phyloP scores from a whole-genome alignment of 2,113 vertebrate genomes.

The Melanerpes aurifrons region DNA sequence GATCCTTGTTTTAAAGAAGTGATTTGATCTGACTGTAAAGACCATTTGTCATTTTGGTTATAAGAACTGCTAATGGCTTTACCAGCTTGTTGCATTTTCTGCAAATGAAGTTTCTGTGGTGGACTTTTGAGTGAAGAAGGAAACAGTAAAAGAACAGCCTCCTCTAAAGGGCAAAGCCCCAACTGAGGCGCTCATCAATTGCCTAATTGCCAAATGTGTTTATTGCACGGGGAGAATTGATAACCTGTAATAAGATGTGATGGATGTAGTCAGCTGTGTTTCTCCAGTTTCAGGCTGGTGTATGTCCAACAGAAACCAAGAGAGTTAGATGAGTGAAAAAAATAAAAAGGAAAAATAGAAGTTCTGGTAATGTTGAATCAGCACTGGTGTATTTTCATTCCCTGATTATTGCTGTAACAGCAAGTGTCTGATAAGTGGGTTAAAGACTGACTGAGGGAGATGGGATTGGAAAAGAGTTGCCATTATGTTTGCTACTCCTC shows the following conservation, averaged over 20 bases:
- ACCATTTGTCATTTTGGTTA: slow-evolving; percentile 61
- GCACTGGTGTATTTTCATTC: slow-evolving; percentile 38
- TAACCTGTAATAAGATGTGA: slow-evolving; percentile 55
- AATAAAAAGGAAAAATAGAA: background rate
- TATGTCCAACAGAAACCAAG: slow-evolving; percentile 49
- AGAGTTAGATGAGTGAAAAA: background rate
- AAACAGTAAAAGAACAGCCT: background rate
- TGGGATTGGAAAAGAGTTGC: slow-evolving; percentile 32
- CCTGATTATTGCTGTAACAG: slow-evolving; percentile 56
- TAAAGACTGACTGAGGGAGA: slow-evolving; percentile 42
- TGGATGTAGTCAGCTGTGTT: slow-evolving; percentile 47
- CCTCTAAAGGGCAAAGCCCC: background rate
- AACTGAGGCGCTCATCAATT: slow-evolving; percentile 16
- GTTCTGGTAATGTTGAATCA: slow-evolving; percentile 41
- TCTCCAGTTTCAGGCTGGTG: slow-evolving; percentile 49
- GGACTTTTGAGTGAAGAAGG: background rate
- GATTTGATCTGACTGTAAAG: slow-evolving; percentile 64
- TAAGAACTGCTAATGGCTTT: slow-evolving; percentile 56
- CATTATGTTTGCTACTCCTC: slow-evolving; percentile 22
- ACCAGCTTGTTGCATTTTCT: slow-evolving; percentile 32
- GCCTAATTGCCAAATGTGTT: slow-evolving; percentile 66
- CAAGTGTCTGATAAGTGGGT: slow-evolving; percentile 49
- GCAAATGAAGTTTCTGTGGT: background rate
- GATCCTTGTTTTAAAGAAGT: slow-evolving; percentile 43
- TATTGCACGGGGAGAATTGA: slow-evolving; percentile 33